These are phyloP conservation scores for Spatula versicolor DNA, from an alignment of 2,797 vertebrate genomes.

Conservation along the genomic window DNA sequence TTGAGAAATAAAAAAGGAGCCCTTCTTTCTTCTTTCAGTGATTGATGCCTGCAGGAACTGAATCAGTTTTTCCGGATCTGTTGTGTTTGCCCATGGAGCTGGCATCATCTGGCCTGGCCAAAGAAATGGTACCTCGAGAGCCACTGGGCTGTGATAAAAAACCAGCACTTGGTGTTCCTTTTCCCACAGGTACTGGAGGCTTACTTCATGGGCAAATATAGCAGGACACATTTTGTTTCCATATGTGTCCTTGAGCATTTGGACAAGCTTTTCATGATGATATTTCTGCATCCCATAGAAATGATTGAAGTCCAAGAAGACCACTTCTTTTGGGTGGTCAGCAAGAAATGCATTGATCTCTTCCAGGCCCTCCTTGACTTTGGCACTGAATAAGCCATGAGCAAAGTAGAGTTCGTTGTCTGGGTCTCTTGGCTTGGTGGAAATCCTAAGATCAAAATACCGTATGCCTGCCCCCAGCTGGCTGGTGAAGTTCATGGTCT, in stretches of 20 bases:
- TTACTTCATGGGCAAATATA: conserved; percentile 96
- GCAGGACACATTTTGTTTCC: conserved; percentile 96
- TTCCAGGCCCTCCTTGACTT: conserved; percentile 94
- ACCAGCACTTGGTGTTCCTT: conserved; percentile 96
- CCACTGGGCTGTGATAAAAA: conserved; percentile 97
- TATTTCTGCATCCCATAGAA: conserved; percentile 98
- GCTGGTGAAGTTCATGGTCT: conserved; percentile 96
- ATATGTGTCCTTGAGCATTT: conserved; percentile 93
- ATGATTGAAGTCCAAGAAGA: conserved; percentile 98
- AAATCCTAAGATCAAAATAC: conserved; percentile 98
- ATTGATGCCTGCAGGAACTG: conserved; percentile 95
- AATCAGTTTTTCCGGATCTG: conserved; percentile 95
- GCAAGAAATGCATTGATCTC: conserved; percentile 92
- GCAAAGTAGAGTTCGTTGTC: conserved; percentile 97
- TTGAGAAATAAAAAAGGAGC: conserved; percentile 97
- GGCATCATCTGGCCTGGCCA: conserved; percentile 99
- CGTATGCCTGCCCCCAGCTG: conserved; percentile 94
- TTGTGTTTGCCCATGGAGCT: conserved; percentile 96
- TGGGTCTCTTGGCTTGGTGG: conserved; percentile 96
- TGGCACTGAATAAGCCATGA: conserved; percentile 98
- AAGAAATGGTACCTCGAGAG: conserved; percentile 93
- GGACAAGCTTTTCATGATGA: conserved; percentile 96
- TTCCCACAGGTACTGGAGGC: conserved; percentile 95
- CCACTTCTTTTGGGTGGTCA: conserved; percentile 90
- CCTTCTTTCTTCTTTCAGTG: conserved; percentile 94